A percentile compares a stretch with the other conserved stretches of the same genome.
Conservation (phyloP, 1,140 invertebrate species). For the Saccostrea cuccullata region DNA sequence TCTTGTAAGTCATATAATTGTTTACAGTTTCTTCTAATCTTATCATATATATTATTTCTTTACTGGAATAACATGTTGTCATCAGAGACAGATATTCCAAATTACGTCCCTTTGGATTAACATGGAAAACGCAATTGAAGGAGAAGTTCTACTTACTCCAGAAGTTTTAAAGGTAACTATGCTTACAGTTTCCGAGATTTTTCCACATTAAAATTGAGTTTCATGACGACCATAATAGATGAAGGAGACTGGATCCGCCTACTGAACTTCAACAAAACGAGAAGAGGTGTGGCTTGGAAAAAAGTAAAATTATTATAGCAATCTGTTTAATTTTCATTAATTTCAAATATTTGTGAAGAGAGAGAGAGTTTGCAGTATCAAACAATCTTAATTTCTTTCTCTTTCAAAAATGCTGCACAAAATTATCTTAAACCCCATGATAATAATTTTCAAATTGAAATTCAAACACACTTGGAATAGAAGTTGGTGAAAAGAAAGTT, state of each 20-base stretch:
- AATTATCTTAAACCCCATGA: not conserved
- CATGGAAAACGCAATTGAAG: not conserved
- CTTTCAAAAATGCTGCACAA: not conserved
- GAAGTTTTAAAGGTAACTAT: not conserved
- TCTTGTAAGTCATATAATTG: too few relatives aligned
- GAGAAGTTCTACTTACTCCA: not conserved
- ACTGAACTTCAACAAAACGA: not conserved
- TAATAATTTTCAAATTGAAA: not conserved
- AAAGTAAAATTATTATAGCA: not conserved
- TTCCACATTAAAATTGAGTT: not conserved
- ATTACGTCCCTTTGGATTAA: too few relatives aligned
- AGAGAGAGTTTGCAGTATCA: not conserved
- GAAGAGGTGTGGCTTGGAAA: not conserved
- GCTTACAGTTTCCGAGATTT: constrained; percentile 2
- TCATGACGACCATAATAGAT: not conserved
- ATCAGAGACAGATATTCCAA: too few relatives aligned
- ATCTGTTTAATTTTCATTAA: too few relatives aligned
- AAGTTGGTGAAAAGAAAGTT: not conserved
- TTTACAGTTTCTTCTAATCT: too few relatives aligned
- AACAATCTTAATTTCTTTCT: not conserved
- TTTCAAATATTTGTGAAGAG: too few relatives aligned
- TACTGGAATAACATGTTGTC: constrained; percentile 3
- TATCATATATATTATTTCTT: too few relatives aligned
- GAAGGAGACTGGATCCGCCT: not conserved
- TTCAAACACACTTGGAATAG: not conserved